Conservation (phyloP, 2,888 invertebrate genomes). For the Strigamia transsilvanica region DNA sequence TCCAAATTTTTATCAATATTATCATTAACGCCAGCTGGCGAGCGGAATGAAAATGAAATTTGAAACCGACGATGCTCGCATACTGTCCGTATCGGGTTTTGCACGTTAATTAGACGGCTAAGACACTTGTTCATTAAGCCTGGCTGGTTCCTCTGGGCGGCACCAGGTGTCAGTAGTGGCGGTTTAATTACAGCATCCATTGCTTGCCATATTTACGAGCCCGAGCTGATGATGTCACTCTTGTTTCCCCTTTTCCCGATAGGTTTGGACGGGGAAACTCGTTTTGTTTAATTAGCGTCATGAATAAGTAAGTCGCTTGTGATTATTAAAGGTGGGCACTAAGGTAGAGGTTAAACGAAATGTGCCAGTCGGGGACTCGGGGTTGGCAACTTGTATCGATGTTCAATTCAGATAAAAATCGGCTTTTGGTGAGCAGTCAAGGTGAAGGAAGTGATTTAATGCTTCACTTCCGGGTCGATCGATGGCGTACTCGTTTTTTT, state of each 20-base stretch:
- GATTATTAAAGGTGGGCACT: too few relatives aligned
- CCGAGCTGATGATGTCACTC: constrained; percentile 20
- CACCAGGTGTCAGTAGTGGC: constrained; percentile 24
- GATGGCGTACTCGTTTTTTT: neutral
- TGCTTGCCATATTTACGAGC: constrained; percentile 23
- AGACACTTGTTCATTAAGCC: constrained; percentile 20
- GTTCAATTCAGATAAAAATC: constrained; percentile 22
- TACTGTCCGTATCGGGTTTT: neutral
- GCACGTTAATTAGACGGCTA: constrained; percentile 18
- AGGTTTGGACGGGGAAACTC: neutral
- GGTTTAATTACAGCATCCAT: constrained; percentile 7
- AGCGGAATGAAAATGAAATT: neutral
- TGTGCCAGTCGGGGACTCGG: neutral
- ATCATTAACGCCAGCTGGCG: neutral
- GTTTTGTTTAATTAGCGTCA: constrained; percentile 1
- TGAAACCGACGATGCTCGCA: neutral
- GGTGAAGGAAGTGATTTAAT: constrained; percentile 9
- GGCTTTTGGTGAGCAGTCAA: neutral
- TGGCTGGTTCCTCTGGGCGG: neutral
- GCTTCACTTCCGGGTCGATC: constrained; percentile 21
- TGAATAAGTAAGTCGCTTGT: neutral
- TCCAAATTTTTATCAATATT: neutral
- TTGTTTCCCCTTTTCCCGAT: constrained; percentile 2
- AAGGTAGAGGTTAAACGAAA: neutral
- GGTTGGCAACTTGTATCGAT: neutral